Evolutionary conservation across 2,888 invertebrate species (phyloP).

Genomic region (Timandra comae): DNA sequence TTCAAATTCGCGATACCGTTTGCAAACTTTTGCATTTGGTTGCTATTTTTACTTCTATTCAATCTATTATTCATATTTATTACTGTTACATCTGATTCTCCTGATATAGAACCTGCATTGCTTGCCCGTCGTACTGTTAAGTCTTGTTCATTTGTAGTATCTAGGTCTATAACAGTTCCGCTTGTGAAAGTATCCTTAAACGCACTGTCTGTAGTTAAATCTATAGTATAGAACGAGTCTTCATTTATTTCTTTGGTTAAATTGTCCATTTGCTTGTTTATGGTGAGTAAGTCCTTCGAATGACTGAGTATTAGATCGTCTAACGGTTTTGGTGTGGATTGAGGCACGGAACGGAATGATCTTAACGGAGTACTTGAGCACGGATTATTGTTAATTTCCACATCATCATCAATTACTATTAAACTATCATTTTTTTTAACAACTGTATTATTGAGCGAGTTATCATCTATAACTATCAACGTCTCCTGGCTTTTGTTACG

Average conservation of each 20-base stretch:
- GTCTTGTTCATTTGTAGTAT: constrained; percentile 34
- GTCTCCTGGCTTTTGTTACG: constrained; percentile 20
- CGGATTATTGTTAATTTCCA: constrained; percentile 16
- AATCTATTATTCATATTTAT: constrained; percentile 9
- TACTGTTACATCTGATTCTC: constrained; percentile 58
- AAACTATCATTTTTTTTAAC: constrained; percentile 16
- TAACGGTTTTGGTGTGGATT: constrained; percentile 41
- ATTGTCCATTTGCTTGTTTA: constrained; percentile 29
- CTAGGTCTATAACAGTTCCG: constrained; percentile 36
- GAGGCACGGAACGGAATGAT: constrained; percentile 26
- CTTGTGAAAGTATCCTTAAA: too few species aligned
- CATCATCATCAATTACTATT: constrained; percentile 36
- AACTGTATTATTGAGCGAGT: neutral
- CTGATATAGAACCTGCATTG: constrained; percentile 41
- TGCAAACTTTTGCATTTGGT: constrained; percentile 37
- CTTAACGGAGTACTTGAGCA: constrained; percentile 23
- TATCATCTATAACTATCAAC: neutral
- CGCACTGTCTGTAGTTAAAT: constrained; percentile 41
- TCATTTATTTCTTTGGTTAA: constrained; percentile 45
- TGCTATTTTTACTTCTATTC: constrained; percentile 16
- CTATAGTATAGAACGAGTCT: constrained; percentile 55
- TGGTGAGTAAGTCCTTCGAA: constrained; percentile 15
- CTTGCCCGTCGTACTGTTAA: constrained; percentile 37
- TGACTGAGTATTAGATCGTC: constrained; percentile 21
- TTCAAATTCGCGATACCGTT: constrained; percentile 48